Evolutionary conservation across 2,888 invertebrate species (phyloP).

Genomic region (Aethes cnicana): DNA sequence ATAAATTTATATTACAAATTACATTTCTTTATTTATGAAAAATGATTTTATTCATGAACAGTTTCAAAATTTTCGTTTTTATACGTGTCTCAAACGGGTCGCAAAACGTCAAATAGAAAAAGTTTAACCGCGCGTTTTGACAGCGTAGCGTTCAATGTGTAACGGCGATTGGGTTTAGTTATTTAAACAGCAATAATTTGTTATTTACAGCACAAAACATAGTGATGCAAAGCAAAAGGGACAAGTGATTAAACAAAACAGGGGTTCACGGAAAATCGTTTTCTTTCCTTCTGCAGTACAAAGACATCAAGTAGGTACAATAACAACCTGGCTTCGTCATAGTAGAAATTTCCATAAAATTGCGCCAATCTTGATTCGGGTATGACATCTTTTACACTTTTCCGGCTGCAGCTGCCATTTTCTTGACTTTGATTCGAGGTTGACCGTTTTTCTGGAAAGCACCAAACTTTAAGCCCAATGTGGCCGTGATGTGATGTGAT

Average conservation of each 20-base stretch:
- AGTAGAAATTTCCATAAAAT: conserved; percentile 82
- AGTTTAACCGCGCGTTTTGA: background rate
- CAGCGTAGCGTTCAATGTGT: no score
- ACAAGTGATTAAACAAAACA: background rate
- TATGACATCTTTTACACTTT: conserved; percentile 84
- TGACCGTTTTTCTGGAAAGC: conserved; percentile 56
- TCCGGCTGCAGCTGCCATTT: conserved; percentile 61
- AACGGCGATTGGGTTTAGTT: background rate
- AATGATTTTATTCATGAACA: no score
- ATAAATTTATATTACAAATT: conserved; percentile 4
- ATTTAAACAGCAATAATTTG: no score
- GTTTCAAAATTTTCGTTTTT: background rate
- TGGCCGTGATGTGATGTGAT: background rate
- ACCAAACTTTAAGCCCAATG: background rate
- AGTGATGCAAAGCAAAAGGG: background rate
- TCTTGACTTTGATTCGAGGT: conserved; percentile 60
- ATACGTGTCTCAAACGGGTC: background rate
- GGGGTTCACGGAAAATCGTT: background rate
- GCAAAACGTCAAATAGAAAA: background rate
- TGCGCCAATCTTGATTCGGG: conserved; percentile 84
- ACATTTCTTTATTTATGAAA: no score
- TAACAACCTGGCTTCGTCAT: conserved; percentile 71
- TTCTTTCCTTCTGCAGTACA: background rate
- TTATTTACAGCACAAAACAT: no score
- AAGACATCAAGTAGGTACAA: background rate